Evolutionary conservation across 2,113 vertebrate species (phyloP), one percentile per base, ranked within the genome.

Genomic region (Hemichromis elongatus): DNA sequence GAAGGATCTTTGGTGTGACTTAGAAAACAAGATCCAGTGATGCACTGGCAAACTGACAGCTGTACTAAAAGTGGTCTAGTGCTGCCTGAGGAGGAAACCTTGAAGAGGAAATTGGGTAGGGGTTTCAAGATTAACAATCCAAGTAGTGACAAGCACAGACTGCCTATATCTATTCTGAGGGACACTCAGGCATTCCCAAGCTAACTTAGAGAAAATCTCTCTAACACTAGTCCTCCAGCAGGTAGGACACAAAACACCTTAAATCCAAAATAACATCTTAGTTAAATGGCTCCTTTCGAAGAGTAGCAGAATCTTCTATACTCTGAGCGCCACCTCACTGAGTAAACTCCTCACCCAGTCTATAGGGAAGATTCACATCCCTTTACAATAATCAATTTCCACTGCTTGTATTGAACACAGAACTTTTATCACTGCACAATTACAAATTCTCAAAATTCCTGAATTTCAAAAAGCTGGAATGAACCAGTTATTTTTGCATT

Each of bases 271-370:
- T n/a, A 18, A 11, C 40, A 28, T 73, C 40, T 45, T 47, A 47
- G 37, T 1, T 16, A 68, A 42, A 68, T 42, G 37, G 21, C 37
- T 45, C 21, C 37, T 42, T 42, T 70, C 37, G 24, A 70, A 42
- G 21, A 10, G 8, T 14, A 42, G 66, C 13, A 70, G 66, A 16
- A 16, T 70, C 37, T 0, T 1, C 21, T 70, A 9, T 68, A 1
- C n/a, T 42, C n/a, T 68, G 0, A 68, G 0, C n/a, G 0, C 63
- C 33, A 37, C 19, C 35, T 12, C 0, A 40, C 35, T 24, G 12
- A 40, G 3, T 37, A 13, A 3, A 63, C 10, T 37, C 19, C 10
- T 63, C 10, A 37, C 19, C 33, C 59, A 13, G 19, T 37, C 59
- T 21, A 63, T 2, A 37, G 59, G 19, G 33, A 63, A 0, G 59